Conservation (phyloP, 2,888 invertebrate species). For the Argynnis bischoffii region DNA sequence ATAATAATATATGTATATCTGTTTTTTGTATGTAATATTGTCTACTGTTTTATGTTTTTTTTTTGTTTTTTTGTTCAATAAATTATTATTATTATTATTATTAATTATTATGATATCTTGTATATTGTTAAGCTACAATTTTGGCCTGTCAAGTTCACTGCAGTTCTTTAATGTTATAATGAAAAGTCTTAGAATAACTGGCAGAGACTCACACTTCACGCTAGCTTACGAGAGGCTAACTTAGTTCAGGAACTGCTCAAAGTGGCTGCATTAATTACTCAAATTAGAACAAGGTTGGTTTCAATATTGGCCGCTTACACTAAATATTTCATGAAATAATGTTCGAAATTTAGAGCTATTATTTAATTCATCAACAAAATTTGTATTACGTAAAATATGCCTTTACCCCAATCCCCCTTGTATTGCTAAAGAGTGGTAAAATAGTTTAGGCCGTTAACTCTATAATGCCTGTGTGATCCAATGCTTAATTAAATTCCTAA, state of each 20-base stretch:
- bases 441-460: conserved; percentile 38
- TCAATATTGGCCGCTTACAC: conserved; percentile 40
- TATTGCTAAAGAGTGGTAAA: conserved; percentile 38
- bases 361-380: conserved; percentile 39
- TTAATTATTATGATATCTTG: neutral
- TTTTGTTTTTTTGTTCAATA: too few species aligned
- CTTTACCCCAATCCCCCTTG: conserved; percentile 33
- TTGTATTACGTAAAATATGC: conserved; percentile 37
- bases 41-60: too few species aligned
- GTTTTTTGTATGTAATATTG: too few species aligned
- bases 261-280: conserved; percentile 44
- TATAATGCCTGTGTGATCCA: conserved; percentile 35
- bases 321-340: conserved; percentile 37
- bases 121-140: neutral
- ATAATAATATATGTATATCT: too few species aligned
- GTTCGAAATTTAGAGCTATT: conserved; percentile 34
- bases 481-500: conserved; percentile 39
- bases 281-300: conserved; percentile 43
- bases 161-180: conserved; percentile 37
- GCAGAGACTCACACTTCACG: conserved; percentile 40
- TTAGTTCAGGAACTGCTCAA: conserved; percentile 44
- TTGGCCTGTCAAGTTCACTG: neutral
- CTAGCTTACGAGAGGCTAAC: conserved; percentile 41
- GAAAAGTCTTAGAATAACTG: conserved; percentile 38
- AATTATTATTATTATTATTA: too few species aligned